These are phyloP conservation scores for Pheucticus melanocephalus DNA, from an alignment of 2,113 vertebrate species.

Conservation along the genomic window DNA sequence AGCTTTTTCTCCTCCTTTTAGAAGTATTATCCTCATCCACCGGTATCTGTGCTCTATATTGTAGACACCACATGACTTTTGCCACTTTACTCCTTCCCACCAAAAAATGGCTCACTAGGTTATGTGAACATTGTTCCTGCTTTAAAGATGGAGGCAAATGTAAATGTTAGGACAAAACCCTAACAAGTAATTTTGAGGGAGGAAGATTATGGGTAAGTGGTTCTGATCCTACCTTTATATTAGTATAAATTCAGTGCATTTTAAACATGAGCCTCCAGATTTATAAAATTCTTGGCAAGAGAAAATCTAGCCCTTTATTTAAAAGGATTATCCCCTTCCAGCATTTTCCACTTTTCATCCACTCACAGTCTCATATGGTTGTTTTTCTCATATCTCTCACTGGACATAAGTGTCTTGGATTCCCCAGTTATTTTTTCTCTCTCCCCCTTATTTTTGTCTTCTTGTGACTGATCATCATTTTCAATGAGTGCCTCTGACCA, in stretches of 20 bases:
- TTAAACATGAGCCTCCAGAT: background rate
- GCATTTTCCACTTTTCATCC: background rate
- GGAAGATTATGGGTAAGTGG: background rate
- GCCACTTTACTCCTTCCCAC: background rate
- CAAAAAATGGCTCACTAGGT: background rate
- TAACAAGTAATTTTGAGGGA: background rate
- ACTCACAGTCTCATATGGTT: background rate
- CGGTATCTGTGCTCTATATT: background rate
- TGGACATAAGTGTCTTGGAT: background rate
- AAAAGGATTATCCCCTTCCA: background rate
- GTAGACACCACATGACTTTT: background rate
- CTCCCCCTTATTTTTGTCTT: background rate
- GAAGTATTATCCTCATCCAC: background rate
- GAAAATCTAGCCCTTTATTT: background rate
- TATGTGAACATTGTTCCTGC: background rate
- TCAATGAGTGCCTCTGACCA: slow-evolving; percentile 20
- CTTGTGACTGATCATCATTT: slow-evolving; percentile 16
- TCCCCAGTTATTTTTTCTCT: background rate
- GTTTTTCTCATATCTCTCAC: background rate
- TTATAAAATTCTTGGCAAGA: background rate
- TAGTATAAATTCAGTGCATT: background rate
- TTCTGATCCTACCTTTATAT: background rate
- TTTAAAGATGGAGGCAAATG: background rate
- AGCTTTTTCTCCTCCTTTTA: background rate
- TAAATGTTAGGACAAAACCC: background rate